Evolutionary conservation across 2,888 invertebrate species (phyloP).

Genomic region (Drosophila eohydei): DNA sequence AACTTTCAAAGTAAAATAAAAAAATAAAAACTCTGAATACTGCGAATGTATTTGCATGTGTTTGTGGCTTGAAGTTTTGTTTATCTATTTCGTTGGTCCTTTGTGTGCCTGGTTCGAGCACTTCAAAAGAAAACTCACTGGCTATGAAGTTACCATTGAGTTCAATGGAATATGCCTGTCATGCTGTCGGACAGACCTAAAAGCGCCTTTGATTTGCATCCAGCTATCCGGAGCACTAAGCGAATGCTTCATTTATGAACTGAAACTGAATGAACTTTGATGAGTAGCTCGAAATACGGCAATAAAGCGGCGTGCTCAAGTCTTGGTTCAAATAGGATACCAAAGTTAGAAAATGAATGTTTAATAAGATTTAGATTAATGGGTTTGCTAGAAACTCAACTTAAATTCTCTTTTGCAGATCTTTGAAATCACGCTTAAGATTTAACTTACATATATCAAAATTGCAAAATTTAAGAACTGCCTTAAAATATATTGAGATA

Average conservation of each 20-base stretch:
- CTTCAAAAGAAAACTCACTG: conserved; percentile 58
- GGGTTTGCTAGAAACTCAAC: background rate
- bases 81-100: conserved; percentile 53
- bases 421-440: background rate
- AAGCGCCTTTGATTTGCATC: background rate
- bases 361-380: background rate
- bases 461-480: too few species aligned
- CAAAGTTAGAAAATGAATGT: background rate
- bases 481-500: too few species aligned
- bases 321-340: background rate
- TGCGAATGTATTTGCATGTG: conserved; percentile 51
- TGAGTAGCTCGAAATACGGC: background rate
- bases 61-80: conserved; percentile 58
- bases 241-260: background rate
- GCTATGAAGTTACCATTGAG: conserved; percentile 50
- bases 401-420: background rate
- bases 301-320: background rate
- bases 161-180: conserved; percentile 33
- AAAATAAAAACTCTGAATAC: conserved; percentile 20
- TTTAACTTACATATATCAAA: too few species aligned
- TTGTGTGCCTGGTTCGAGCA: conserved; percentile 45
- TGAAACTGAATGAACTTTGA: background rate
- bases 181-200: conserved; percentile 14
- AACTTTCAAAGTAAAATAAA: conserved; percentile 61
- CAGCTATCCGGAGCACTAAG: background rate